Evolutionary conservation across 2,888 invertebrate genomes (phyloP).

Genomic region (Caenorhabditis auriculariae): DNA sequence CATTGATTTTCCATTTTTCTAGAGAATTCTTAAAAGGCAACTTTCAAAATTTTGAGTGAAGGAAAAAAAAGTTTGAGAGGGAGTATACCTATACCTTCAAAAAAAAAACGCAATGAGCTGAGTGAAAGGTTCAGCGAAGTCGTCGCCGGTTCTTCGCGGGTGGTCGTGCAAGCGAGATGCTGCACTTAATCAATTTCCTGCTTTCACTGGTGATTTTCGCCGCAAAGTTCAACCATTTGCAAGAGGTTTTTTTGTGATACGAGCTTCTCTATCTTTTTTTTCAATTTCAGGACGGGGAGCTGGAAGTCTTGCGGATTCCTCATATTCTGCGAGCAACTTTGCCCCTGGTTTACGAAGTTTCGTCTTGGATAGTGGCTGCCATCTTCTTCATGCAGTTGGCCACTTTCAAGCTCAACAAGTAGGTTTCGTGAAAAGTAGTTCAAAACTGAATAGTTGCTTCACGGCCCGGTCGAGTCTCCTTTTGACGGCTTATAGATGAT

Average conservation of each 20-base stretch:
- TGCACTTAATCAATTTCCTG: constrained; percentile 15
- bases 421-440: not conserved
- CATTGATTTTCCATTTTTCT: too few relatives aligned
- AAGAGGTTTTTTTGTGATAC: constrained; percentile 14
- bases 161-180: constrained; percentile 17
- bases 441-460: too few relatives aligned
- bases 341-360: not conserved
- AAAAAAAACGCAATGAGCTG: too few relatives aligned
- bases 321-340: not conserved
- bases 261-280: not conserved
- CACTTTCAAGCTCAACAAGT: constrained; percentile 4
- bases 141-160: constrained; percentile 33
- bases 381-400: not conserved
- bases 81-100: too few relatives aligned
- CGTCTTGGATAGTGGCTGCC: not conserved
- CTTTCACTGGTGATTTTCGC: constrained; percentile 10
- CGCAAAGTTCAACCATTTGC: constrained; percentile 26
- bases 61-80: too few relatives aligned
- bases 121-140: constrained; percentile 4
- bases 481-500: too few relatives aligned
- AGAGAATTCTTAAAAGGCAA: too few relatives aligned
- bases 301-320: constrained; percentile 1
- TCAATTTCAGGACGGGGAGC: constrained; percentile 1
- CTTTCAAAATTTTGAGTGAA: too few relatives aligned
- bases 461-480: too few relatives aligned